Percentiles rank a stretch among this genome's conserved stretches.
These are phyloP conservation scores for Probaryconus sp. DNA, from an alignment of 1,140 invertebrate species.

Conservation along the genomic window DNA sequence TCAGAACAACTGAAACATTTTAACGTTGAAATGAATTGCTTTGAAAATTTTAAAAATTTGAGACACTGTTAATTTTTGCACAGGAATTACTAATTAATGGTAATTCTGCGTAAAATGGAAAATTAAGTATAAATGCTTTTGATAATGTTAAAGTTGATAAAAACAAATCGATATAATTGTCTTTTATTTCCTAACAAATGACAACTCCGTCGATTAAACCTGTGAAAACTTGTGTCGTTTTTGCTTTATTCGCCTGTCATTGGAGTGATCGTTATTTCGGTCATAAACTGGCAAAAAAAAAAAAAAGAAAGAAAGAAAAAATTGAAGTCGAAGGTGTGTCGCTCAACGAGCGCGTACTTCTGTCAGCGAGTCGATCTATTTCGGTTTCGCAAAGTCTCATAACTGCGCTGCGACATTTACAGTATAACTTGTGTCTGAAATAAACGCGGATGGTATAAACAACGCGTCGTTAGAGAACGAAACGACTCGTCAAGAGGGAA, in stretches of 20 bases:
- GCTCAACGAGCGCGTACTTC: conserved; percentile 31
- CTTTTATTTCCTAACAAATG: no score
- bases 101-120: no score
- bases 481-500: conserved; percentile 35
- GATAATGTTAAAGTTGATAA: no score
- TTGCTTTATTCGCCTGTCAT: neutral
- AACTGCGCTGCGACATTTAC: conserved; percentile 1
- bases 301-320: conserved; percentile 1
- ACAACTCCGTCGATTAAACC: no score
- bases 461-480: conserved; percentile 38
- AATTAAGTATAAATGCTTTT: no score
- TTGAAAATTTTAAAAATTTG: no score
- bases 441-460: conserved; percentile 53
- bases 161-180: no score
- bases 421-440: conserved; percentile 34
- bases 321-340: conserved; percentile 44
- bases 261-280: conserved; percentile 19
- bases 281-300: neutral
- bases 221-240: conserved; percentile 5
- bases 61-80: no score
- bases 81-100: no score
- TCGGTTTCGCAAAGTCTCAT: conserved; percentile 44
- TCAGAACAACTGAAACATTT: no score
- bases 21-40: no score
- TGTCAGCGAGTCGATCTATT: conserved; percentile 67